Conservation (phyloP, 2,797 vertebrate genomes). For the Distichodus sexfasciatus region DNA sequence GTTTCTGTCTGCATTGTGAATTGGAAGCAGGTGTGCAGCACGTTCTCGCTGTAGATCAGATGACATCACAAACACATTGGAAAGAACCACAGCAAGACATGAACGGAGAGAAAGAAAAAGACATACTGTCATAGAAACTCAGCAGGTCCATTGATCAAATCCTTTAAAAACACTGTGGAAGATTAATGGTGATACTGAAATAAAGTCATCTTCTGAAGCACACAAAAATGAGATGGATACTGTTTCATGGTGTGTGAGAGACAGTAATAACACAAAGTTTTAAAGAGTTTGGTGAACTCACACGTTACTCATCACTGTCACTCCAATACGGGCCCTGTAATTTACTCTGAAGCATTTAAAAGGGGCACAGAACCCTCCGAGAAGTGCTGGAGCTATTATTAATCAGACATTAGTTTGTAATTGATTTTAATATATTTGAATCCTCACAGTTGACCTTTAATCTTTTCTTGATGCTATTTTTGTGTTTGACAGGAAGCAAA, state of each 20-base stretch:
- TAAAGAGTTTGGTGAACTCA: neutral
- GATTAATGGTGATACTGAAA: neutral
- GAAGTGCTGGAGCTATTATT: too few species aligned
- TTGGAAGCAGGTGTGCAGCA: conserved; percentile 77
- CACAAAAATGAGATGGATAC: too few species aligned
- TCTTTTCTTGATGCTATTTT: too few species aligned
- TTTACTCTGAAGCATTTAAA: neutral
- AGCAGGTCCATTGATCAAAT: neutral
- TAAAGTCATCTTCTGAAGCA: neutral
- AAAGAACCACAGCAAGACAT: conserved; percentile 35
- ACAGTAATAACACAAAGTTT: neutral
- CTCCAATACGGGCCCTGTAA: neutral
- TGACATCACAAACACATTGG: conserved; percentile 54
- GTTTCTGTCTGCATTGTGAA: conserved; percentile 68
- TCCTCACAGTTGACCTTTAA: too few species aligned
- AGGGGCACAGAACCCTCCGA: neutral
- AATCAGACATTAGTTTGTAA: too few species aligned
- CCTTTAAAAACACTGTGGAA: neutral
- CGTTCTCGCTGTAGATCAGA: conserved; percentile 67
- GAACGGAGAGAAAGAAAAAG: conserved; percentile 25
- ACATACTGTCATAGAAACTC: neutral
- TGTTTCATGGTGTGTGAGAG: neutral
- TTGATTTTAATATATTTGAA: too few species aligned
- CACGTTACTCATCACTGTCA: neutral
- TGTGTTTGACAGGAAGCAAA: too few species aligned